Evolutionary conservation across 2,888 invertebrate species (phyloP).

Genomic region (Mythimna lalbum): DNA sequence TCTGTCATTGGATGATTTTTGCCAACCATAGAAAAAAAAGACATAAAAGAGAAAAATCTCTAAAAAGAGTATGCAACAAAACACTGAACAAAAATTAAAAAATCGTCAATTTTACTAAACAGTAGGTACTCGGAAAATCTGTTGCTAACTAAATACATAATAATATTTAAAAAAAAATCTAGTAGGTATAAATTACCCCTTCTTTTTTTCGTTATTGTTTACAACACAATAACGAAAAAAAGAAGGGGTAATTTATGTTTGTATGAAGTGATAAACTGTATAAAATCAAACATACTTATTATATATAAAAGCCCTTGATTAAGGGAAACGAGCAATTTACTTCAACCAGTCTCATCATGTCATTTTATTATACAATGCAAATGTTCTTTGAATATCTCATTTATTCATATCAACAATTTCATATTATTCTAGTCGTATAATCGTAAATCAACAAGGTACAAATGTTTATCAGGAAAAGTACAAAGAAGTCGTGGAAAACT

Average conservation of each 20-base stretch:
- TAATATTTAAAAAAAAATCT: no score
- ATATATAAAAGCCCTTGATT: constrained; percentile 14
- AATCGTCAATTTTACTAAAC: neutral
- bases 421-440: neutral
- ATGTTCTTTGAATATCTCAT: constrained; percentile 14
- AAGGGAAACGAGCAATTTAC: constrained; percentile 24
- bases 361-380: constrained; percentile 16
- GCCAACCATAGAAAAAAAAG: no score
- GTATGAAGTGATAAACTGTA: neutral
- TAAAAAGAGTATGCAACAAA: neutral
- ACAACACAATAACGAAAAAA: no score
- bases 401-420: neutral
- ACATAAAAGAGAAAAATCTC: neutral
- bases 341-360: constrained; percentile 9
- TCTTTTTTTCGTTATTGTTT: no score
- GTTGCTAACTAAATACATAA: no score
- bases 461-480: neutral
- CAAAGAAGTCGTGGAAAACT: neutral
- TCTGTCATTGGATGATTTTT: no score
- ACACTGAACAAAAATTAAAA: neutral
- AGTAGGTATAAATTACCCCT: no score
- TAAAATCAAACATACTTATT: neutral
- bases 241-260: no score
- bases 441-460: neutral
- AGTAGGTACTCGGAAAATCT: no score